Evolutionary conservation across 1,140 invertebrate species (phyloP).

Genomic region (Argopecten irradians): DNA sequence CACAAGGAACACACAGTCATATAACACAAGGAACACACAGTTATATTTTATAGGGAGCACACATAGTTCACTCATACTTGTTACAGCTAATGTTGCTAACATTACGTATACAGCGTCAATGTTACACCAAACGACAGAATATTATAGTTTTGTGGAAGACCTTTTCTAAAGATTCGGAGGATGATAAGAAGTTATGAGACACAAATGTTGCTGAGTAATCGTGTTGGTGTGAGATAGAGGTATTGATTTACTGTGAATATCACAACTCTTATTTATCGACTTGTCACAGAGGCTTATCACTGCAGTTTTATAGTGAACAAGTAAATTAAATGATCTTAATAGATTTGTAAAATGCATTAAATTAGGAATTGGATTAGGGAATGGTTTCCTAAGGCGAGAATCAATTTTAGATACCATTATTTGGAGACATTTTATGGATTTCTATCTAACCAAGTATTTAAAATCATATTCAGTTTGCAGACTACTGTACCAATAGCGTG

Average conservation of each 20-base stretch:
- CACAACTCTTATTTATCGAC: not conserved
- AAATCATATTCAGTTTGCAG: not conserved
- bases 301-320: not conserved
- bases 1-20: no score
- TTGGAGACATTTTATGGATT: not conserved
- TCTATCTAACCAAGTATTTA: not conserved
- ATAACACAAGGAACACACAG: no score
- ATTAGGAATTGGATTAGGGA: not conserved
- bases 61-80: no score
- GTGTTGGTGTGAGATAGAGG: not conserved
- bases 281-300: not conserved
- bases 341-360: constrained; percentile 13
- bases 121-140: no score
- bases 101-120: no score
- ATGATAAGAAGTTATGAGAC: no score
- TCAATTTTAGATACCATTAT: not conserved
- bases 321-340: not conserved
- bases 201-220: no score
- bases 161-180: no score
- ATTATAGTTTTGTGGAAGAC: no score
- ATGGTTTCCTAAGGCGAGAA: not conserved
- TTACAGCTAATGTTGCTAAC: no score
- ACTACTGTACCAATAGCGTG: not conserved
- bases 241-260: not conserved
- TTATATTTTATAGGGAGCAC: no score